These are phyloP conservation scores for Ormyrus nitidulus DNA, from an alignment of 2,888 invertebrate species.

Conservation along the genomic window DNA sequence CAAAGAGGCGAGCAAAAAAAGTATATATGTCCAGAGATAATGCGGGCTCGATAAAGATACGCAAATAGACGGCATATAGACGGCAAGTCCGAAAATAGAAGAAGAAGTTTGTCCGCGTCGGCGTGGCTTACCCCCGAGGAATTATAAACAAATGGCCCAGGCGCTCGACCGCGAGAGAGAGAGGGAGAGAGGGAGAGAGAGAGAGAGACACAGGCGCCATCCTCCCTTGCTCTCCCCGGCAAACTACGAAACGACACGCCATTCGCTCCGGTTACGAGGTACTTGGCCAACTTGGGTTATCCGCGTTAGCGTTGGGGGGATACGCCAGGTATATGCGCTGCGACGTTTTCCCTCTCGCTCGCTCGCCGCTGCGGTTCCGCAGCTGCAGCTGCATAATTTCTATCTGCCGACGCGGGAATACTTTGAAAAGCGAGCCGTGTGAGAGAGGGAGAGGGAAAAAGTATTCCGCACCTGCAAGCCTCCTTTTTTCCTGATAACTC, in stretches of 20 bases:
- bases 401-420: conserved; percentile 54
- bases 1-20: neutral
- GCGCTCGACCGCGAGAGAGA: neutral
- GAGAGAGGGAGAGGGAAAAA: neutral
- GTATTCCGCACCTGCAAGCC: neutral
- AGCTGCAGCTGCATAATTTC: conserved; percentile 71
- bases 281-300: conserved; percentile 50
- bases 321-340: neutral
- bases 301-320: conserved; percentile 26
- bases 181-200: neutral
- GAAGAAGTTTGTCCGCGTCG: conserved; percentile 30
- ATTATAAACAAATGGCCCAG: conserved; percentile 62
- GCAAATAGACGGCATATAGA: neutral
- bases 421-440: neutral
- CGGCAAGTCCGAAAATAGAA: neutral
- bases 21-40: neutral
- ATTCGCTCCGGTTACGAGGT: conserved; percentile 48
- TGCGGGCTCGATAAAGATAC: conserved; percentile 21
- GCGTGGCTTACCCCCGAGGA: conserved; percentile 51
- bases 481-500: conserved; percentile 13
- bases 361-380: conserved; percentile 63
- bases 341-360: neutral
- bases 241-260: conserved; percentile 48
- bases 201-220: neutral
- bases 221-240: neutral